These are phyloP conservation scores for Elgonia sp. DNA, from an alignment of 2,888 invertebrate species.

Conservation along the genomic window DNA sequence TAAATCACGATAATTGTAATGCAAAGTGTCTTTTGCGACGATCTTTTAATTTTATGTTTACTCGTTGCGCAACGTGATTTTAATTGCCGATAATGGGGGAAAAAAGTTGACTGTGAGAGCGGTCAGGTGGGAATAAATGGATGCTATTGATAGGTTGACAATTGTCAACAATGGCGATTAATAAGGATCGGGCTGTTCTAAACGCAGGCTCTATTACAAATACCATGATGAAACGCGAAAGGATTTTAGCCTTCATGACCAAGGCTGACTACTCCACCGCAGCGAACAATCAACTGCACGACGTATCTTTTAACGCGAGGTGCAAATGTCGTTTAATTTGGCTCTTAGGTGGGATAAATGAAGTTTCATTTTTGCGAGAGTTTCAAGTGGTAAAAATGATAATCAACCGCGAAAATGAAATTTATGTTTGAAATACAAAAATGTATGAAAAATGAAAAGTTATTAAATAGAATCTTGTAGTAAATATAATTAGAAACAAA, in stretches of 20 bases:
- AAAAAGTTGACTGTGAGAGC: neutral
- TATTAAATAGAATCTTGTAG: no score
- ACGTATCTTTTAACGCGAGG: slow-evolving; percentile 69
- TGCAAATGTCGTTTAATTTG: slow-evolving; percentile 69
- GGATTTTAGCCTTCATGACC: slow-evolving; percentile 84
- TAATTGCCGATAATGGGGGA: slow-evolving; percentile 20
- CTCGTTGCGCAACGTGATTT: slow-evolving; percentile 13
- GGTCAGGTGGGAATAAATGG: slow-evolving; percentile 22
- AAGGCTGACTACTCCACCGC: slow-evolving; percentile 82
- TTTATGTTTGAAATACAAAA: no score
- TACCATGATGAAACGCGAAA: slow-evolving; percentile 84
- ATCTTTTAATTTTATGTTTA: slow-evolving; percentile 37
- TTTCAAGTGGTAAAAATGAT: no score
- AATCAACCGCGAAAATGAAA: no score
- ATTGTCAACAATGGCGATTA: slow-evolving; percentile 62
- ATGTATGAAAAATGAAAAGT: no score
- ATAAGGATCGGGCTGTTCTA: slow-evolving; percentile 68
- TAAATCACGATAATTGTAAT: slow-evolving; percentile 19
- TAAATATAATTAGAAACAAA: no score
- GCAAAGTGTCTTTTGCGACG: slow-evolving; percentile 3
- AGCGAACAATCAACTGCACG: slow-evolving; percentile 77
- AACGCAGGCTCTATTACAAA: slow-evolving; percentile 72
- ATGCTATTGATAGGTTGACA: slow-evolving; percentile 11
- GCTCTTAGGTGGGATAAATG: neutral
- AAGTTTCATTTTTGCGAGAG: slow-evolving; percentile 10